Percentiles rank a stretch among this genome's conserved stretches.
Conservation (phyloP, 2,797 vertebrate species). For the Sebastes jordani region DNA sequence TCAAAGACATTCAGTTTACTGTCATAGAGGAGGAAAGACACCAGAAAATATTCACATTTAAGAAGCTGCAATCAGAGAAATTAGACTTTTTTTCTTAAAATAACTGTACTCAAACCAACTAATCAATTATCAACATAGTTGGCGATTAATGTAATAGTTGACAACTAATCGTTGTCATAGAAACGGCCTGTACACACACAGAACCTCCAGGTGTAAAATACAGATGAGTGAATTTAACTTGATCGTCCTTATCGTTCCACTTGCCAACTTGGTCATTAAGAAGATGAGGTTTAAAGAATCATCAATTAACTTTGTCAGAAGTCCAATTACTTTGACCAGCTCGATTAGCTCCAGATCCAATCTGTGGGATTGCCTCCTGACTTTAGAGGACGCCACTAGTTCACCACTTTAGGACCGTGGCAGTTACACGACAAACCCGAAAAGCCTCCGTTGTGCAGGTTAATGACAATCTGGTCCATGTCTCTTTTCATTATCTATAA, state of each 20-base stretch:
- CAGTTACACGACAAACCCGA: no score
- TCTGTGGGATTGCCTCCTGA: neutral
- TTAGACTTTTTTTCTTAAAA: no score
- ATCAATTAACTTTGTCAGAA: neutral
- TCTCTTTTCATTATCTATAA: neutral
- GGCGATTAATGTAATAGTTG: no score
- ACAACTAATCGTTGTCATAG: no score
- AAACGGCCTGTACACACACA: neutral
- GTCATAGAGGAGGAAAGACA: fast-evolving
- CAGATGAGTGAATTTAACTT: neutral
- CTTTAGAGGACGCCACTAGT: neutral
- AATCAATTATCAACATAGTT: no score
- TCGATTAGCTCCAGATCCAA: neutral
- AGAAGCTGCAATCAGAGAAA: no score
- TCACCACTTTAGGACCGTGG: neutral
- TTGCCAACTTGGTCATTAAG: neutral
- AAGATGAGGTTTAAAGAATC: neutral
- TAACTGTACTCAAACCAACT: no score
- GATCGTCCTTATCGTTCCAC: fast-evolving
- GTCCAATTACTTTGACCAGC: neutral
- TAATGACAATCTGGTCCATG: neutral
- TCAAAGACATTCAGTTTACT: no score
- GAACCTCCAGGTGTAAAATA: neutral
- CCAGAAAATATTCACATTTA: no score
- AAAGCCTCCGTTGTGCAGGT: neutral